Evolutionary conservation across 2,888 invertebrate genomes (phyloP).

Genomic region (Phengaris arion): DNA sequence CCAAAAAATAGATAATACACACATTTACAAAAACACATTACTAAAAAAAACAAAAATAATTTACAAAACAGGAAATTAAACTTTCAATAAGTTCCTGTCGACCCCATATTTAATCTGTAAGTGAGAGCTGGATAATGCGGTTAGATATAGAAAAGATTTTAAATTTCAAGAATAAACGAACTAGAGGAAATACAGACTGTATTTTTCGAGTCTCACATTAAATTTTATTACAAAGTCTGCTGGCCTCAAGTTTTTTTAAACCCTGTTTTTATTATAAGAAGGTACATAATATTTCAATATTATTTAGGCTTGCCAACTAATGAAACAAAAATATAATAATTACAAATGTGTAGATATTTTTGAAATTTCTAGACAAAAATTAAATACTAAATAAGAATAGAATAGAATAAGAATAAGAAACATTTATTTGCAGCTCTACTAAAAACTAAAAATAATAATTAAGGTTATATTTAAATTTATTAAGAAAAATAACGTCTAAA

Average conservation of each 20-base stretch:
- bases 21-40: background rate
- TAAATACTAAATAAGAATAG: too few relatives aligned
- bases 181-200: background rate
- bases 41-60: constrained; percentile 8
- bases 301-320: too few relatives aligned
- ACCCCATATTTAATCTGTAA: constrained; percentile 2
- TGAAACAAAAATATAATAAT: too few relatives aligned
- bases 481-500: too few relatives aligned
- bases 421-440: too few relatives aligned
- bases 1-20: too few relatives aligned
- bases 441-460: too few relatives aligned
- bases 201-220: constrained; percentile 2
- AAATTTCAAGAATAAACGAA: constrained; percentile 10
- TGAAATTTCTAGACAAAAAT: too few relatives aligned
- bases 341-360: too few relatives aligned
- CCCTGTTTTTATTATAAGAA: background rate
- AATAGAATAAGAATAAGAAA: too few relatives aligned
- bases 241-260: background rate
- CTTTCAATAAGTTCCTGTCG: constrained; percentile 18
- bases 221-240: background rate
- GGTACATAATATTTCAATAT: too few relatives aligned
- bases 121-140: constrained; percentile 2
- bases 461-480: too few relatives aligned
- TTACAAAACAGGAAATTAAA: constrained; percentile 18
- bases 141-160: constrained; percentile 23